Evolutionary conservation across 2,797 vertebrate species (phyloP), one percentile per base, ranked within the genome.

Genomic region (Sebastes wilsoni): DNA sequence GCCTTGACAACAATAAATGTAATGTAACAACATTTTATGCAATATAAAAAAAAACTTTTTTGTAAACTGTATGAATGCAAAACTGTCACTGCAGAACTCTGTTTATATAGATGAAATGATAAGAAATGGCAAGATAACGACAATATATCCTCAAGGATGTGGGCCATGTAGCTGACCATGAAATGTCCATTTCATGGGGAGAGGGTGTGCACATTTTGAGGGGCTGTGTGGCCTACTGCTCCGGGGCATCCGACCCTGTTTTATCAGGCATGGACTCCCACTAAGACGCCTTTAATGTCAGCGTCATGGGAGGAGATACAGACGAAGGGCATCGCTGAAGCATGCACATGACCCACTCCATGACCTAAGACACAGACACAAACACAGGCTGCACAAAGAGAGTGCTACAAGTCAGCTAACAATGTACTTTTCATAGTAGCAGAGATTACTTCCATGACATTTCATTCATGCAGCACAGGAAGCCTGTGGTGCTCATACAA

Each of bases 171-270:
- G 72, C 70, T 88, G 89, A 93, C 90, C 87, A 87, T 84, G 72
- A 92, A 88, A 89, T 58, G 86, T 90, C 90, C 83, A 73, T 72
- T 87, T 77, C 69, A 64, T 54, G 49, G 78, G 58, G 70, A 32
- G 36, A 18, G 69, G 74, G 67, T 79, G 77, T 56, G 68, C 58
- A 46, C 56, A 46, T 85, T 83, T 79, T 75, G 66, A 86, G 81
- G 75, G 78, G 68, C 81, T 81, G 82, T 85, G 83, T 94, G 87
- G 84, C 91, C 92, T 82, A 87, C 58, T 87, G 93, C 94, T 89
- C 49, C 42, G 65, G 92, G 93, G 85, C 83, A 72, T 71, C 77
- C 77, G 83, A 88, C 83, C 59, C 84, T 74, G 78, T 66, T 84
- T 85, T 69, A 82, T 90, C 72, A 82, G 86, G 77, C 82, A 75